These are phyloP conservation scores for Aspidiotus destructor DNA, from an alignment of 2,888 invertebrate genomes.

Conservation along the genomic window DNA sequence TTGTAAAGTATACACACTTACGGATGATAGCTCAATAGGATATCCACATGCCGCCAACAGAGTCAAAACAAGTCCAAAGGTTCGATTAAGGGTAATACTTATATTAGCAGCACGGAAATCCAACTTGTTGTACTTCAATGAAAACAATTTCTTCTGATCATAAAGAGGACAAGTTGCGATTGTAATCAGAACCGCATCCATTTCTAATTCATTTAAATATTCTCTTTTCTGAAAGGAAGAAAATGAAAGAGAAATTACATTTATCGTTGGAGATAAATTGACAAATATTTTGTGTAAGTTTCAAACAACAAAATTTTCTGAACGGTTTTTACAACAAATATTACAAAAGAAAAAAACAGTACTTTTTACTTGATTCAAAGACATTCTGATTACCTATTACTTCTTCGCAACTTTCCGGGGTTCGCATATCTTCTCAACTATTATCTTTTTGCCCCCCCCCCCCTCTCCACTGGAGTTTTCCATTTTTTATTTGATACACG, in stretches of 20 bases:
- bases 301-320: too few species aligned
- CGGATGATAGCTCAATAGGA: constrained; percentile 16
- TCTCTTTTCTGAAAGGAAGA: constrained; percentile 15
- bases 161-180: constrained; percentile 18
- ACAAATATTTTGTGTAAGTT: too few species aligned
- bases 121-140: neutral
- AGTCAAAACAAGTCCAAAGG: constrained; percentile 8
- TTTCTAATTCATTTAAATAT: constrained; percentile 15
- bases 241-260: neutral
- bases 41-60: constrained; percentile 29
- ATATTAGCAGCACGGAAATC: constrained; percentile 18
- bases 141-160: constrained; percentile 1
- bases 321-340: too few species aligned
- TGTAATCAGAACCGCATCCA: constrained; percentile 24
- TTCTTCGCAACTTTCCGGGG: too few species aligned
- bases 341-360: too few species aligned
- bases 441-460: too few species aligned
- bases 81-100: constrained; percentile 16
- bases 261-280: neutral
- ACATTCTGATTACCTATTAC: too few species aligned
- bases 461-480: too few species aligned
- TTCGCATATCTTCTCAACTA: too few species aligned
- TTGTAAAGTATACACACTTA: neutral
- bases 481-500: too few species aligned
- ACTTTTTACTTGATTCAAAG: too few species aligned